Conservation (phyloP, 1,140 invertebrate genomes). For the Drosophila kepulauana region DNA sequence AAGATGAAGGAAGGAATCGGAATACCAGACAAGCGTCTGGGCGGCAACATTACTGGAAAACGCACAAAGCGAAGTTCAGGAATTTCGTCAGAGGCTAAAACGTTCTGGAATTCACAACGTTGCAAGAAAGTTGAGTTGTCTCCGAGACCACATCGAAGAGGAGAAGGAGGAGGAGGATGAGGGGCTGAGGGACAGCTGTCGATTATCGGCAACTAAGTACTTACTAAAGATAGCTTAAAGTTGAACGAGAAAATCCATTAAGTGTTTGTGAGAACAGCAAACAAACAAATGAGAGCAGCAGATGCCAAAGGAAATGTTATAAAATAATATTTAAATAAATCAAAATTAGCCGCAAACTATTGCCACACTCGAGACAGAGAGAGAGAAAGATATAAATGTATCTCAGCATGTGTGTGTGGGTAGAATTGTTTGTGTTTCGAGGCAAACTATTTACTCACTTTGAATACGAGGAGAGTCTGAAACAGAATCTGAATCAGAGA, state of each 20-base stretch:
- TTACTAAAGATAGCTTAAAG: constrained; percentile 6
- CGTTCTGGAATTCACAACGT: constrained; percentile 2
- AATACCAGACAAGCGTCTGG: constrained; percentile 56
- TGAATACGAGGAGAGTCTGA: background rate
- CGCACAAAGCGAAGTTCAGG: constrained; percentile 7
- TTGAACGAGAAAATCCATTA: constrained; percentile 14
- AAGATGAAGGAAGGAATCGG: background rate
- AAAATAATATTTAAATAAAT: constrained; percentile 78
- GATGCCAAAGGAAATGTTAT: constrained; percentile 34
- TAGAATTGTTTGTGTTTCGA: constrained; percentile 29
- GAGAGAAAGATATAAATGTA: constrained; percentile 1
- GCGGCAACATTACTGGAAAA: constrained; percentile 11
- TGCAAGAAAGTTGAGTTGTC: constrained; percentile 7
- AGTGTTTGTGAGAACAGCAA: background rate
- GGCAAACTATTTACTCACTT: constrained; percentile 51
- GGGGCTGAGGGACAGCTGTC: constrained; percentile 5
- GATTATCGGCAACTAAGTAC: constrained; percentile 11
- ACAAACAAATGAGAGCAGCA: background rate
- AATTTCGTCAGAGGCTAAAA: constrained; percentile 12
- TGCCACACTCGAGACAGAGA: background rate
- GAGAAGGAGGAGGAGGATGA: background rate
- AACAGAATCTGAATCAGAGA: background rate
- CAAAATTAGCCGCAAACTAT: constrained; percentile 69
- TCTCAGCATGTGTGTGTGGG: constrained; percentile 1
- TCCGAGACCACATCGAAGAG: no score